Evolutionary conservation across 2,797 vertebrate species (phyloP), one percentile per base, ranked within the genome.

Genomic region (Melanotaenia boesemani): DNA sequence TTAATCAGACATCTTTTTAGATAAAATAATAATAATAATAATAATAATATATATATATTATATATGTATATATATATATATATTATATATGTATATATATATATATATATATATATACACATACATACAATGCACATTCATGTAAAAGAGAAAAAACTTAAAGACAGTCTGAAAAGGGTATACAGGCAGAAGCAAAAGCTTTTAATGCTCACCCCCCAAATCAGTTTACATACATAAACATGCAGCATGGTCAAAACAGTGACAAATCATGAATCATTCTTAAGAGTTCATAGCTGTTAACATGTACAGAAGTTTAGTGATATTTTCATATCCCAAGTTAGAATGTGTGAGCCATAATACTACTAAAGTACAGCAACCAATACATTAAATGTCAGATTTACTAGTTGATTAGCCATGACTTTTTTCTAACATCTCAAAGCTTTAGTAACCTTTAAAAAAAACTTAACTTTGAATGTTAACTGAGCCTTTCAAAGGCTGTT

Each of bases 381-480:
- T 0, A n/a, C 32, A 18, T 54, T 30, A 26, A 41, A 18, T 18
- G 22, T 22, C n/a, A 18, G 15, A 41, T 72, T 24, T 26, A n/a
- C 63, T 34, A 72, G 48, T 44, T 39, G 1, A 57, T 24, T 22
- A 4, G 11, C 11, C 54, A 56, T 37, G 22, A 15, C 6, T 20
- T 75, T 75, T 24, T 48, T 68, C 1, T 11, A 50, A 6, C 26
- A 2, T 24, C 24, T 56, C 8, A 59, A 65, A 32, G 13, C 16
- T 5, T 4, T 32, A 46, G 39, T 28, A 3, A 1, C 10, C 10
- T 32, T 22, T 8, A 18, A 18, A 20, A 52, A n/a, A 62, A 41
- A 58, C 32, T 15, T 61, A 73, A 77, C 67, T 77, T 72, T 75
- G 63, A 69, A 73, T 67, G 32, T 30, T 60, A 30, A 59, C 50